Conservation (phyloP, 2,797 vertebrate genomes). For the Poeciliopsis turneri region DNA sequence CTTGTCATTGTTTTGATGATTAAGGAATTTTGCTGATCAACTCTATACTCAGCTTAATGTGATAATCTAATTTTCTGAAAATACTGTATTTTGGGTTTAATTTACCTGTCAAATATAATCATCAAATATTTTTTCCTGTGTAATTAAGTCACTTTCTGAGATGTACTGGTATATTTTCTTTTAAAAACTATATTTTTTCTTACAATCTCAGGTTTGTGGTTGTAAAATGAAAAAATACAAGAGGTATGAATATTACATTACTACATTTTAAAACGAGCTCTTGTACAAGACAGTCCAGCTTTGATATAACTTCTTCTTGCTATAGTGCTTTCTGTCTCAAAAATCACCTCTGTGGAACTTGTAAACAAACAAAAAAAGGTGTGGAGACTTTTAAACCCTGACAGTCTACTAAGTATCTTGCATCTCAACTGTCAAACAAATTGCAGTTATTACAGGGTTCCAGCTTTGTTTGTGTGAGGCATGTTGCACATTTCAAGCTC, state of each 20-base stretch:
- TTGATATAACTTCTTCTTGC: conserved; percentile 19
- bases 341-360: conserved; percentile 5
- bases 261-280: conserved; percentile 9
- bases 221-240: neutral
- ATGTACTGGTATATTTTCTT: neutral
- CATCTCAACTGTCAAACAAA: conserved; percentile 23
- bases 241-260: neutral
- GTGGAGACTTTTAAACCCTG: conserved; percentile 24
- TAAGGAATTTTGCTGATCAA: neutral
- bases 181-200: neutral
- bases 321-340: neutral
- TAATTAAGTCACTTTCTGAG: too few species aligned
- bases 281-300: conserved; percentile 9
- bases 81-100: too few species aligned
- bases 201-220: neutral
- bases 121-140: too few species aligned
- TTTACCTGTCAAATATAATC: too few species aligned
- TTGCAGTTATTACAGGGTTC: conserved; percentile 16
- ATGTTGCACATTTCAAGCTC: conserved; percentile 13
- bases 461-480: neutral
- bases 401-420: neutral
- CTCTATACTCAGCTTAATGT: neutral
- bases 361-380: conserved; percentile 30
- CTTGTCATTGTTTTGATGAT: neutral
- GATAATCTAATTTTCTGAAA: too few species aligned